Percentiles rank a stretch among this genome's conserved stretches.
These are phyloP conservation scores for Epizoanthus fatuus DNA, from an alignment of 92 coral and sea anemone species.

Conservation along the genomic window DNA sequence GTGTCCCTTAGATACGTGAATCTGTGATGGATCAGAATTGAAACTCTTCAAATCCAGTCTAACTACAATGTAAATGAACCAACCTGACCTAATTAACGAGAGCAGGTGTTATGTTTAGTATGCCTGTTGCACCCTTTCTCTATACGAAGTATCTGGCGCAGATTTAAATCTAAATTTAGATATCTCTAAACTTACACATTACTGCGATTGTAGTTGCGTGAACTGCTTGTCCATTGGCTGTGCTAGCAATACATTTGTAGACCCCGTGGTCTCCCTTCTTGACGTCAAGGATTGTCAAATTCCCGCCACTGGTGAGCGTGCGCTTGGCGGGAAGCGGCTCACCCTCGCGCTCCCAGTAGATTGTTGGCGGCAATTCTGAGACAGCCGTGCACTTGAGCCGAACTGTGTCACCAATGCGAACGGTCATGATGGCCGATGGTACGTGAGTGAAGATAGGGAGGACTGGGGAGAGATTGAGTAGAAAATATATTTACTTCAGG, in stretches of 20 bases:
- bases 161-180: no score
- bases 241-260: constrained; percentile 83
- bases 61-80: no score
- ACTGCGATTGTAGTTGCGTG: constrained; percentile 84
- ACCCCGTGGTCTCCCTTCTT: constrained; percentile 87
- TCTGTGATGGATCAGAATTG: no score
- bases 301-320: constrained; percentile 75
- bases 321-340: constrained; percentile 87
- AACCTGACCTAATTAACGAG: no score
- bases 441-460: constrained; percentile 85
- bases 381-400: constrained; percentile 83
- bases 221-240: constrained; percentile 72
- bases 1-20: no score
- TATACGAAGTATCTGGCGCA: no score
- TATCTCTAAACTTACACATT: constrained; percentile 72
- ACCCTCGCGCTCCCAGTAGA: constrained; percentile 85
- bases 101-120: no score
- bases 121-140: no score
- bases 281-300: constrained; percentile 68
- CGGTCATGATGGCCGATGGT: constrained; percentile 83
- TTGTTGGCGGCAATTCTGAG: constrained; percentile 63
- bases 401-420: constrained; percentile 84
- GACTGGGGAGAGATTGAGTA: constrained; percentile 53
- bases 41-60: no score
- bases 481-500: background rate